Evolutionary conservation across 2,113 vertebrate species (phyloP).

Genomic region (Asarcornis scutulata): DNA sequence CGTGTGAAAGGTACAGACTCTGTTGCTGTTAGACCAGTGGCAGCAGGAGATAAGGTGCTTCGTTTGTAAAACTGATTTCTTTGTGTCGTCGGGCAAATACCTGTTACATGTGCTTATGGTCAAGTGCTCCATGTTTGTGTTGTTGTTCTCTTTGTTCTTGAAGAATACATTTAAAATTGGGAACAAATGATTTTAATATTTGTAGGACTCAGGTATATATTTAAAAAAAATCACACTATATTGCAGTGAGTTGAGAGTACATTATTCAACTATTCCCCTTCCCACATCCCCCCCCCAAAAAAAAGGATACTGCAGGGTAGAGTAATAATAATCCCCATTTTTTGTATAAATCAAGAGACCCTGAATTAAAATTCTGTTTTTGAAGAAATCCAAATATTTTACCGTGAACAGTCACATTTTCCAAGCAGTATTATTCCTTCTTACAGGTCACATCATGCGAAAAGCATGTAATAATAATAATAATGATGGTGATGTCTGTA

Average conservation of each 20-base stretch:
- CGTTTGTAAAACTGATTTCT: neutral
- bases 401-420: neutral
- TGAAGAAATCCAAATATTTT: neutral
- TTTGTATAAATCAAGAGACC: neutral
- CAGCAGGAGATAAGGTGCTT: neutral
- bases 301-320: neutral
- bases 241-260: neutral
- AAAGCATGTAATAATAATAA: neutral
- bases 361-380: neutral
- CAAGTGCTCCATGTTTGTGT: neutral
- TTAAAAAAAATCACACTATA: neutral
- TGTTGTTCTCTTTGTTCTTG: neutral
- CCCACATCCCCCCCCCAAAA: neutral
- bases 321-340: neutral
- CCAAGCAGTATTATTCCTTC: neutral
- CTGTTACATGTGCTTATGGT: neutral
- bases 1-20: neutral
- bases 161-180: neutral
- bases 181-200: neutral
- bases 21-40: neutral
- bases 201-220: neutral
- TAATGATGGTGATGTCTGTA: neutral
- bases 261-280: neutral
- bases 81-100: neutral
- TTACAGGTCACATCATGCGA: neutral